Conservation (phyloP, 2,797 vertebrate species). For the Sebastes hubbsi region DNA sequence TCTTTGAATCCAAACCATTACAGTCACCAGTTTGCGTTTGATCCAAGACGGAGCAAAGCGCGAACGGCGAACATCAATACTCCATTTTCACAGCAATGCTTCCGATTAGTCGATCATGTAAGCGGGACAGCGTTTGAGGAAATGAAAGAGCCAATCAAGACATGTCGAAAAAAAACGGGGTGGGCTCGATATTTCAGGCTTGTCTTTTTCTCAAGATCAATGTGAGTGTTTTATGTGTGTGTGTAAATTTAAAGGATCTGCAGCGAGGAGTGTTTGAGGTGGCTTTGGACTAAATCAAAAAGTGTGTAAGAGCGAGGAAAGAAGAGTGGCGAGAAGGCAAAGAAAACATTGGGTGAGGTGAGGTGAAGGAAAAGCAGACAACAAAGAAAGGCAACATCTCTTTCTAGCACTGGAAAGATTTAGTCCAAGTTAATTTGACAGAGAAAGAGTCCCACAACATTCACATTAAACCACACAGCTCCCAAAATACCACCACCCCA, state of each 20-base stretch:
- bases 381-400: slow-evolving; percentile 26
- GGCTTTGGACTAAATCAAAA: slow-evolving; percentile 27
- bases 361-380: slow-evolving; percentile 23
- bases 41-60: slow-evolving; percentile 33
- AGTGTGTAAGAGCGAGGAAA: not conserved
- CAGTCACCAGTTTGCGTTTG: slow-evolving; percentile 28
- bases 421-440: slow-evolving; percentile 43
- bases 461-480: slow-evolving; percentile 39
- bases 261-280: slow-evolving; percentile 6
- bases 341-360: not conserved
- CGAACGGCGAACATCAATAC: slow-evolving; percentile 37
- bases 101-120: slow-evolving; percentile 58
- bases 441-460: slow-evolving; percentile 19
- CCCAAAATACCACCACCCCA: slow-evolving; percentile 53
- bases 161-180: not conserved
- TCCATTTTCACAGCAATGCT: slow-evolving; percentile 57
- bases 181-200: slow-evolving; percentile 28
- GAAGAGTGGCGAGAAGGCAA: not conserved
- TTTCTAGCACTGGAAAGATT: slow-evolving; percentile 25
- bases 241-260: slow-evolving; percentile 1
- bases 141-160: slow-evolving; percentile 53
- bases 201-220: slow-evolving; percentile 35
- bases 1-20: slow-evolving; percentile 36
- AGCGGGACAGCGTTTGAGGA: slow-evolving; percentile 41
- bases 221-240: slow-evolving; percentile 2